Conservation (phyloP, 2,797 vertebrate species). For the Enteromius unitaeniatus region DNA sequence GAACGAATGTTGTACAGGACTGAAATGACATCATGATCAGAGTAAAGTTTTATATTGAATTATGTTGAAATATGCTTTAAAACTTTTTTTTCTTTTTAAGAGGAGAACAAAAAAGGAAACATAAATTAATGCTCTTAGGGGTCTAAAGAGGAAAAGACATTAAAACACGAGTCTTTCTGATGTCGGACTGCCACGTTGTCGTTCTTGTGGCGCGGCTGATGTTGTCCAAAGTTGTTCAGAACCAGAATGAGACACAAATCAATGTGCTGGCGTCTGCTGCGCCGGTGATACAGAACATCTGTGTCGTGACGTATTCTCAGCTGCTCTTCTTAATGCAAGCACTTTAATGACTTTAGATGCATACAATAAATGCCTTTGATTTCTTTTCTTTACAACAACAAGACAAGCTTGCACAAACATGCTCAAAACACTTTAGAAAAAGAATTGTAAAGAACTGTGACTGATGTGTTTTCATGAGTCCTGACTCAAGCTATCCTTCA, state of each 20-base stretch:
- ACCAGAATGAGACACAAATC: constrained; percentile 40
- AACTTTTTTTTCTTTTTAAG: background rate
- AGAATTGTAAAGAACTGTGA: background rate
- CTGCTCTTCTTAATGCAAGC: background rate
- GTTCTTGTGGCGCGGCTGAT: constrained; percentile 27
- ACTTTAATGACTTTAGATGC: background rate
- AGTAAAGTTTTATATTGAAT: background rate
- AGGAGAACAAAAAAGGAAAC: background rate
- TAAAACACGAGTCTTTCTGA: background rate
- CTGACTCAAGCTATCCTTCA: background rate
- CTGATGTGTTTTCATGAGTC: background rate
- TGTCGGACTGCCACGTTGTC: constrained; percentile 52
- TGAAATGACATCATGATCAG: background rate
- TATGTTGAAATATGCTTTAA: background rate
- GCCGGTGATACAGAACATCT: background rate
- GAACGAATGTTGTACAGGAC: background rate
- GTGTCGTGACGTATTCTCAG: background rate
- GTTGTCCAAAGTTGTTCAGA: constrained; percentile 33
- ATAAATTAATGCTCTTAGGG: constrained; percentile 15
- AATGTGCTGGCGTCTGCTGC: background rate
- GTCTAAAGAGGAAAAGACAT: background rate
- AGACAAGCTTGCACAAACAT: background rate
- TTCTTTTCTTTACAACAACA: no score
- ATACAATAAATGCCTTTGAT: background rate
- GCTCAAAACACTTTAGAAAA: background rate